Percentiles rank a stretch among this genome's conserved stretches.
Conservation (phyloP, 2,113 vertebrate species). For the Stigmatopora nigra region DNA sequence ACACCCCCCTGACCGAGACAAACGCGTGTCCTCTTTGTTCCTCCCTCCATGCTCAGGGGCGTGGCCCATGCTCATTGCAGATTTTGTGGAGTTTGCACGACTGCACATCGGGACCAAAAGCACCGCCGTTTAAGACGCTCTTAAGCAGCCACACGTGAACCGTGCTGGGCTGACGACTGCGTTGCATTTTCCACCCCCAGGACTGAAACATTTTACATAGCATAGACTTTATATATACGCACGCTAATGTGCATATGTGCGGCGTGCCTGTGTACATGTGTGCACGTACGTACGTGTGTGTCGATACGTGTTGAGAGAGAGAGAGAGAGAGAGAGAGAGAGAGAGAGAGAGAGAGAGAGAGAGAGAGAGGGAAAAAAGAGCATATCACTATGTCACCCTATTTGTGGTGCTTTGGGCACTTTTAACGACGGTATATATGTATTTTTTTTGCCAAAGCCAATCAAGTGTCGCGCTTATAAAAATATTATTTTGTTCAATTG, state of each 20-base stretch:
- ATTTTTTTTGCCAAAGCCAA: conserved; percentile 48
- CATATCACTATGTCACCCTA: conserved; percentile 62
- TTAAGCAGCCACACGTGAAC: conserved; percentile 37
- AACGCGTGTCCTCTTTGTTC: no score
- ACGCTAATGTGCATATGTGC: background rate
- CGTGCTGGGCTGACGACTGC: conserved; percentile 61
- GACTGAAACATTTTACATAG: conserved; percentile 70
- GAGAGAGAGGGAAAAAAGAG: no score
- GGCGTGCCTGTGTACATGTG: no score
- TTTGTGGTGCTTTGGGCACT: conserved; percentile 60
- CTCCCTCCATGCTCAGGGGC: conserved; percentile 73
- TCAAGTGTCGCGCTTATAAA: background rate
- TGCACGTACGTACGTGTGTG: conserved; percentile 5
- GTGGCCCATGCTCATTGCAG: conserved; percentile 90
- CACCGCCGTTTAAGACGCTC: conserved; percentile 71
- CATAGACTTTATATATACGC: conserved; percentile 64
- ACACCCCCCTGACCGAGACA: no score
- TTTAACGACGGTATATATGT: conserved; percentile 58
- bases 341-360: no score
- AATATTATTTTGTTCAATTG: background rate
- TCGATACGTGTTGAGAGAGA: no score
- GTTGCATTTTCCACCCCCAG: conserved; percentile 72
- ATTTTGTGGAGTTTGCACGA: conserved; percentile 88
- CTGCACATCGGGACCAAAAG: conserved; percentile 80
- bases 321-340: conserved; percentile 21